phyloP scores from a whole-genome alignment of 2,113 vertebrate species.

The Potamarius usumacintae region DNA sequence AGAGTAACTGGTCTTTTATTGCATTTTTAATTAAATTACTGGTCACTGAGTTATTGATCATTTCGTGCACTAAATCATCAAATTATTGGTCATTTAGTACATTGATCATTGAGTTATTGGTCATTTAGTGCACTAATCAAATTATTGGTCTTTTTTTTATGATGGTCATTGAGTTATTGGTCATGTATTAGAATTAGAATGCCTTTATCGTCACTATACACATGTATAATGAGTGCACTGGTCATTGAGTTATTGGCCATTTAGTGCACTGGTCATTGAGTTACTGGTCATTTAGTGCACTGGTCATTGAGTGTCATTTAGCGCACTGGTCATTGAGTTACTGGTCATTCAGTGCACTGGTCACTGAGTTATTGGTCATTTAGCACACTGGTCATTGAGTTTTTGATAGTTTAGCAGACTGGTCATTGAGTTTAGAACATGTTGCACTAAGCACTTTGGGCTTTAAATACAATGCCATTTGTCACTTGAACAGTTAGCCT shows the following conservation, averaged over 20 bases:
- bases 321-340: neutral
- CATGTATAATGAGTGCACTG: too few species aligned
- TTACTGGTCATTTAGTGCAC: neutral
- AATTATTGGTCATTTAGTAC: neutral
- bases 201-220: too few species aligned
- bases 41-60: neutral
- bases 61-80: neutral
- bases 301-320: neutral
- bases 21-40: neutral
- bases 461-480: neutral
- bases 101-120: neutral
- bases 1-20: neutral
- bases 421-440: neutral
- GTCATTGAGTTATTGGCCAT: neutral
- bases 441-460: neutral
- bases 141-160: too few species aligned
- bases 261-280: neutral
- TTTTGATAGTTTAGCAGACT: neutral
- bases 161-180: neutral
- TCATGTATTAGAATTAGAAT: neutral
- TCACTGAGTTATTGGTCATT: neutral
- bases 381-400: neutral
- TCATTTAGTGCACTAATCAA: neutral
- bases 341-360: neutral
- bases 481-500: neutral